Base-by-base conservation (phyloP, 2,113 vertebrate species). In the Datnioides undecimradiatus region DNA sequence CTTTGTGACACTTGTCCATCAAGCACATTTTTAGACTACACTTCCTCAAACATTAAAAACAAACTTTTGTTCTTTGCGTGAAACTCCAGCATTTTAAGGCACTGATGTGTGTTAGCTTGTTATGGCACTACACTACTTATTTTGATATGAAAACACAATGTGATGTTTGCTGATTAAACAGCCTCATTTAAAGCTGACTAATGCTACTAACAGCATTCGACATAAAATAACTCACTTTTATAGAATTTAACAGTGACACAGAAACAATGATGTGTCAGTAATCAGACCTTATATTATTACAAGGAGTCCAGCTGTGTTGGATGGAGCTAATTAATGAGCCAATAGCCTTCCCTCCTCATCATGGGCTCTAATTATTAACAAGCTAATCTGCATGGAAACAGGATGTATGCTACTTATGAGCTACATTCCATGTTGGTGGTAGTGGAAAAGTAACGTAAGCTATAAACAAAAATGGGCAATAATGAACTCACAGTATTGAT, bases 281-380 rank as follows among this genome's bases (percentile, higher is more conserved):
- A 72, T 75, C 45, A 72, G 27, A 27, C 36, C 41, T 70, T 68
- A 72, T 27, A 51, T 90, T 76, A 63, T 79, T 40, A 79, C 58
- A 75, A 51, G 60, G 54, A 43, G 72, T 76, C 76, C 84, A 84
- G 82, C 86, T 90, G 81, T 85, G 81, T 58, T 51, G 72, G 77
- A 83, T 91, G 79, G 77, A 91, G 82, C 88, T 89, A 87, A 88
- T 79, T 64, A 73, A 80, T 87, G 73, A 57, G 51, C 33, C 66
- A 38, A 48, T 82, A 68, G 68, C 68, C 79, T 76, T 70, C 67
- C 88, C 86, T 80, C 55, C 60, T 84, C 76, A 85, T 92, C 79
- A 92, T 45, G 69, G 84, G 49, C 84, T 46, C 76, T 89, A 91
- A 93, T 93, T 91, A 94, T 93, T 90, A 92, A 94, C 82, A 58